These are phyloP conservation scores for Drosophila siamana DNA, from an alignment of 2,888 invertebrate genomes.

Conservation along the genomic window DNA sequence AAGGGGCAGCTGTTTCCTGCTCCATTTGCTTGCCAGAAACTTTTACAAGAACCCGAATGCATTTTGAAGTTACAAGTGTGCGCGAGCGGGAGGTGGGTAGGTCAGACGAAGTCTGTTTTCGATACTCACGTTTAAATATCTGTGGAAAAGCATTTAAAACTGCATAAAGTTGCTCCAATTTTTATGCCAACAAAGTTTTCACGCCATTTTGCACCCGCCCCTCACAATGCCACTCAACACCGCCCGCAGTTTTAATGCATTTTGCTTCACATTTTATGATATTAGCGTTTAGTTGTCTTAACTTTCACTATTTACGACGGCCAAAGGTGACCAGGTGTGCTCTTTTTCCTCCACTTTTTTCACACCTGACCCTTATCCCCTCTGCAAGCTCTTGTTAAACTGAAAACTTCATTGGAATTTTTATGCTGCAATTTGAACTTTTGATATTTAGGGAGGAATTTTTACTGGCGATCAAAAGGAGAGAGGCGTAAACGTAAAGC, in stretches of 20 bases:
- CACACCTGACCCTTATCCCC: background rate
- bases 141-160: conserved; percentile 60
- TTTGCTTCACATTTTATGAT: conserved; percentile 55
- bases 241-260: conserved; percentile 48
- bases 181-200: conserved; percentile 54
- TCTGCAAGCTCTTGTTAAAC: conserved; percentile 29
- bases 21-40: conserved; percentile 76
- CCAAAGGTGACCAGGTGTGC: conserved; percentile 60
- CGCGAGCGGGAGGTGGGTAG: conserved; percentile 5
- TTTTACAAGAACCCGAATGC: conserved; percentile 67
- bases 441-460: conserved; percentile 42
- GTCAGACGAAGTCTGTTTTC: conserved; percentile 7
- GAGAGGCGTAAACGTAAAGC: background rate
- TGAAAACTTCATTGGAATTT: conserved; percentile 44
- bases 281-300: conserved; percentile 69
- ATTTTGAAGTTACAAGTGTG: conserved; percentile 57
- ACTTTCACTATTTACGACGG: conserved; percentile 68
- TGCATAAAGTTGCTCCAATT: conserved; percentile 52
- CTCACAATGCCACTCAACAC: conserved; percentile 12
- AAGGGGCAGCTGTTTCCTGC: conserved; percentile 79
- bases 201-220: conserved; percentile 11
- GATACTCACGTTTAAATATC: conserved; percentile 61
- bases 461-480: conserved; percentile 32
- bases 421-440: conserved; percentile 53
- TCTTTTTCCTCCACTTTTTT: conserved; percentile 4